Percentiles rank a stretch among this genome's conserved stretches.
Conservation (phyloP, 1,140 invertebrate genomes). For the Drosophila truncata region DNA sequence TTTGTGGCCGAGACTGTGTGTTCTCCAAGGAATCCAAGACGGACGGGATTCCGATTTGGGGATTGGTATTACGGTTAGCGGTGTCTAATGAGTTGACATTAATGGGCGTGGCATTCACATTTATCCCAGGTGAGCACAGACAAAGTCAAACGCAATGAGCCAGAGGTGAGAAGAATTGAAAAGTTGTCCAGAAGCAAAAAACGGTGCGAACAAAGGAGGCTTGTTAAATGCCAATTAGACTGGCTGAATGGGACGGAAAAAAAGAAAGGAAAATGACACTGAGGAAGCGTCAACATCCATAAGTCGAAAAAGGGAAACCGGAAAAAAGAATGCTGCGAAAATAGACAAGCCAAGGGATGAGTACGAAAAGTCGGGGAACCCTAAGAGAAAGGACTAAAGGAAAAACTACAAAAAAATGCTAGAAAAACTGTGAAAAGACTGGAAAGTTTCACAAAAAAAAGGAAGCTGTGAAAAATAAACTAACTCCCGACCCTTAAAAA, state of each 20-base stretch:
- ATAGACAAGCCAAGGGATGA: constrained; percentile 1
- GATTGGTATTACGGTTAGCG: constrained; percentile 63
- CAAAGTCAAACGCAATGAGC: constrained; percentile 17
- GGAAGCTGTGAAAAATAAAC: neutral
- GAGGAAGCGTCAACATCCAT: constrained; percentile 25
- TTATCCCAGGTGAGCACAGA: constrained; percentile 1
- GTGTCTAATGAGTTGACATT: constrained; percentile 76
- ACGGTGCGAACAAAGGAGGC: constrained; percentile 23
- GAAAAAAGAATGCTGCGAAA: constrained; percentile 3
- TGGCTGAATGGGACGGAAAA: neutral
- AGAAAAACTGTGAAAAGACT: neutral
- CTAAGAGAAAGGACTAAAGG: neutral
- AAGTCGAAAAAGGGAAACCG: constrained; percentile 13
- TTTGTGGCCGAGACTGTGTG: neutral
- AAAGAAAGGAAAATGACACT: constrained; percentile 12
- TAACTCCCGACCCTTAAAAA: constrained; percentile 8
- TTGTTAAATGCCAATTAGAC: constrained; percentile 50
- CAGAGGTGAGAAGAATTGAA: constrained; percentile 28
- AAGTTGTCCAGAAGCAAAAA: constrained; percentile 2
- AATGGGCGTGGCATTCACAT: constrained; percentile 39
- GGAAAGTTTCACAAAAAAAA: neutral
- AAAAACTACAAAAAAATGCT: neutral
- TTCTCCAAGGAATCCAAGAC: constrained; percentile 3
- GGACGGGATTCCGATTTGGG: neutral
- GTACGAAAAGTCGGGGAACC: neutral